Conservation (phyloP, 1,140 invertebrate species). For the Nilaparvata lugens region DNA sequence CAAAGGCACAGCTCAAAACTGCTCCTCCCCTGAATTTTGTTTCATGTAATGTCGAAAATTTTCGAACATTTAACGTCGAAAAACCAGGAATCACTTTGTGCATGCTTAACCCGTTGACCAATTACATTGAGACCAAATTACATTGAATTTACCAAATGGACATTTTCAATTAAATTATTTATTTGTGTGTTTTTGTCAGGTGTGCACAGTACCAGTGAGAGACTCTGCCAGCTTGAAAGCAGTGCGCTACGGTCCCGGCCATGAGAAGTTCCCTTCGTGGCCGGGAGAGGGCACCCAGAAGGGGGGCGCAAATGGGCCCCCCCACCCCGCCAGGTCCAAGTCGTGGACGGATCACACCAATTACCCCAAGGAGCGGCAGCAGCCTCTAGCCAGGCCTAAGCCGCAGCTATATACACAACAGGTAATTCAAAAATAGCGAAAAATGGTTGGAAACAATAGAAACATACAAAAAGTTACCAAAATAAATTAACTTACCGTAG, state of each 20-base stretch:
- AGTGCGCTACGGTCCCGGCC: slow-evolving; percentile 42
- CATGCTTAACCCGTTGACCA: too few relatives aligned
- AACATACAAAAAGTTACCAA: too few relatives aligned
- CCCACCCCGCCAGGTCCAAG: slow-evolving; percentile 47
- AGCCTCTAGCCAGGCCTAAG: slow-evolving; percentile 54
- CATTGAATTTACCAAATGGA: too few relatives aligned
- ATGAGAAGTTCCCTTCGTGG: slow-evolving; percentile 77
- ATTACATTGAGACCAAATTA: too few relatives aligned
- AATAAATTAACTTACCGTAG: too few relatives aligned
- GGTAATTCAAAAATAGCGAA: slow-evolving; percentile 32
- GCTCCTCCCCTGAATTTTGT: too few relatives aligned
- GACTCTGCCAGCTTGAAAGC: slow-evolving; percentile 58
- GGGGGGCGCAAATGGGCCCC: slow-evolving; percentile 25
- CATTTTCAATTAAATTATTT: too few relatives aligned
- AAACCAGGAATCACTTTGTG: too few relatives aligned
- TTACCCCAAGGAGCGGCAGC: slow-evolving; percentile 59
- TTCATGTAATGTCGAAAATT: too few relatives aligned
- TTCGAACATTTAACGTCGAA: too few relatives aligned
- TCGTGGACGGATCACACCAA: slow-evolving; percentile 67
- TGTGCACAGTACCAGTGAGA: slow-evolving; percentile 47
- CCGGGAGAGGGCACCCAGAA: slow-evolving; percentile 47
- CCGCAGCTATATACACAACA: slow-evolving; percentile 57
- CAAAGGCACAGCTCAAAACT: too few relatives aligned
- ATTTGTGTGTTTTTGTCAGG: not conserved
- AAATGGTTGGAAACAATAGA: too few relatives aligned